A percentile compares a stretch with the other conserved stretches of the same genome.
phyloP scores from a whole-genome alignment of 2,888 invertebrate genomes.

The Platypus cylindrus region DNA sequence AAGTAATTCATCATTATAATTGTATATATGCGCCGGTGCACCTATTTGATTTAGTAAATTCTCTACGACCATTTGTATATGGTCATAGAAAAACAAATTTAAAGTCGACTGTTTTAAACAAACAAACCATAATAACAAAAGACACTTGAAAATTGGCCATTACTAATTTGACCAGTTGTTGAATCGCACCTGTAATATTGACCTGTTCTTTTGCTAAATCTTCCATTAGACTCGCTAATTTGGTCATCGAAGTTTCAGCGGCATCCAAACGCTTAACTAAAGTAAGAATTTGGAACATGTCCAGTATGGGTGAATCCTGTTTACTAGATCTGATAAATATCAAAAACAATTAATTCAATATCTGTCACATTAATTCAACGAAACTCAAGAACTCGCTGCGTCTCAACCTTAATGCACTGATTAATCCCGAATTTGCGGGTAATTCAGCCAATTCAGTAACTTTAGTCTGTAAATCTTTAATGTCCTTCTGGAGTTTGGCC shows the following conservation, averaged over 20 bases:
- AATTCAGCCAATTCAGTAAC: slow-evolving; percentile 30
- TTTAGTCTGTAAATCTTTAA: slow-evolving; percentile 32
- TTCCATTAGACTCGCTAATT: slow-evolving; percentile 47
- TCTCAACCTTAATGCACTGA: slow-evolving; percentile 30
- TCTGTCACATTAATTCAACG: too few species aligned
- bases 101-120: too few species aligned
- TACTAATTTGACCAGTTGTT: too few species aligned
- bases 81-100: too few species aligned
- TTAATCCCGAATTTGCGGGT: slow-evolving; percentile 34
- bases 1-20: too few species aligned
- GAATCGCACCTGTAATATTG: slow-evolving; percentile 3
- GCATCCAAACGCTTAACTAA: slow-evolving; percentile 52
- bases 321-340: slow-evolving; percentile 7
- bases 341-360: background rate
- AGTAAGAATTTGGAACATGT: slow-evolving; percentile 53
- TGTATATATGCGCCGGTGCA: too few species aligned
- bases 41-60: too few species aligned
- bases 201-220: slow-evolving; percentile 35
- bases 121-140: too few species aligned
- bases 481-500: slow-evolving; percentile 29
- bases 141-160: background rate
- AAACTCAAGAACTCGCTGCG: background rate
- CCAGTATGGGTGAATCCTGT: slow-evolving; percentile 31
- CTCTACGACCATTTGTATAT: too few species aligned
- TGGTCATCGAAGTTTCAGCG: slow-evolving; percentile 46